phyloP scores from a whole-genome alignment of 2,113 vertebrate genomes.

The Podarcis cretensis region DNA sequence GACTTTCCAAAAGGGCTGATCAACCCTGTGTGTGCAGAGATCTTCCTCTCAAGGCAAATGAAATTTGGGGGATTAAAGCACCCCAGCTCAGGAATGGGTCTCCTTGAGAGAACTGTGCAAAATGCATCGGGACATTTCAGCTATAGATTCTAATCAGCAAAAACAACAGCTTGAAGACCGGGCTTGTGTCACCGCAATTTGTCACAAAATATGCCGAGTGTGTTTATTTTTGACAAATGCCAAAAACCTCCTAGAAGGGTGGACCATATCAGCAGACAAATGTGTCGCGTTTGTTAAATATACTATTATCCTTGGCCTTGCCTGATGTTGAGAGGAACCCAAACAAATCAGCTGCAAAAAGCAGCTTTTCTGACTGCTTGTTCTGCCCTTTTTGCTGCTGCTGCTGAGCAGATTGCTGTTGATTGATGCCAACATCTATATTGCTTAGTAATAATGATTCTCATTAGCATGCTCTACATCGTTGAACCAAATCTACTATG shows the following conservation, averaged over 20 bases:
- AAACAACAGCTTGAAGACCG: conserved; percentile 13
- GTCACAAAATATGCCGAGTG: conserved; percentile 20
- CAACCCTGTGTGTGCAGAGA: background rate
- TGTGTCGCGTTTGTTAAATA: conserved; percentile 25
- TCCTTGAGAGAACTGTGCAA: background rate
- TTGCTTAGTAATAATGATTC: conserved; percentile 70
- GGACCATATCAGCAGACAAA: conserved; percentile 8
- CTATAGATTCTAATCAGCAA: conserved; percentile 18
- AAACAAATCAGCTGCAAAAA: conserved; percentile 48
- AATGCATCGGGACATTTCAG: conserved; percentile 16
- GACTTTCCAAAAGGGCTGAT: background rate
- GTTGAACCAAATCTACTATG: conserved; percentile 49
- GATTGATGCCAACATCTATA: conserved; percentile 62
- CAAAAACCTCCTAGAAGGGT: background rate
- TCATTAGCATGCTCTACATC: conserved; percentile 63
- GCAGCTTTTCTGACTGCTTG: conserved; percentile 61
- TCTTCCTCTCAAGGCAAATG: background rate
- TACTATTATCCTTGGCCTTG: conserved; percentile 42
- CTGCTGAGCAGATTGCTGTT: conserved; percentile 64
- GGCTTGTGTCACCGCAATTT: conserved; percentile 19
- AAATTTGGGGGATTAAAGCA: background rate
- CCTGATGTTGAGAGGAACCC: conserved; percentile 61
- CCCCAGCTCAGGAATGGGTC: background rate
- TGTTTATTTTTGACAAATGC: conserved; percentile 27
- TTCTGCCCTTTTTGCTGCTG: conserved; percentile 64